These are phyloP conservation scores for Drosophila stalkeri DNA, from an alignment of 2,888 invertebrate genomes.

Conservation along the genomic window DNA sequence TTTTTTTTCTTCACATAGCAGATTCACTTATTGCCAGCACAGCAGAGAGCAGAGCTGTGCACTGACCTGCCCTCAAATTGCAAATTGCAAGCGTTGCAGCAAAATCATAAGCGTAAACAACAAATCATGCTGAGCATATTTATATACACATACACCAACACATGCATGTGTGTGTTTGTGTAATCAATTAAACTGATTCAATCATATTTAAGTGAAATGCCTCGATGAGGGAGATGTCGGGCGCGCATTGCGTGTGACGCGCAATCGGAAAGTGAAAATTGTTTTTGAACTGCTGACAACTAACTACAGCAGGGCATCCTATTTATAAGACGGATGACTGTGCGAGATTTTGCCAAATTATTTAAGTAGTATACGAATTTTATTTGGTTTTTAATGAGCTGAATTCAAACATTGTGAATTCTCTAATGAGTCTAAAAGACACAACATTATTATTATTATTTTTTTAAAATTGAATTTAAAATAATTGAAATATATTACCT, in stretches of 20 bases:
- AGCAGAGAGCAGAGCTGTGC: constrained; percentile 16
- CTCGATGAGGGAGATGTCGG: constrained; percentile 21
- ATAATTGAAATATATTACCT: neutral
- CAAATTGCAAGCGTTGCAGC: constrained; percentile 50
- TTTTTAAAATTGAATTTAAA: too few species aligned
- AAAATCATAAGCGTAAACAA: constrained; percentile 64
- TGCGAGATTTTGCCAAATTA: neutral
- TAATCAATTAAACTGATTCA: constrained; percentile 71
- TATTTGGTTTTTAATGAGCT: neutral
- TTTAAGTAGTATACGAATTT: neutral
- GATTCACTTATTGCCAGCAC: constrained; percentile 17
- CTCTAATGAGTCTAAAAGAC: neutral
- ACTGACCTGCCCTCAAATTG: constrained; percentile 63
- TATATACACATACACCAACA: constrained; percentile 2
- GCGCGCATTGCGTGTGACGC: constrained; percentile 47
- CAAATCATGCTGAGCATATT: constrained; percentile 27
- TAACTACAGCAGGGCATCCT: neutral
- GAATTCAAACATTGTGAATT: neutral
- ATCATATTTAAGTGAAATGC: constrained; percentile 67
- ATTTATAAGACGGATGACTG: neutral
- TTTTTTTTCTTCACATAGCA: neutral
- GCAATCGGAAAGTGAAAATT: constrained; percentile 56
- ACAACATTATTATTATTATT: too few species aligned
- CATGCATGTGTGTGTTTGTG: constrained; percentile 10
- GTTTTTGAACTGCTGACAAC: constrained; percentile 44